Percentiles rank a stretch among this genome's conserved stretches.
phyloP scores from a whole-genome alignment of 2,797 vertebrate genomes.

The Zonotrichia albicollis region DNA sequence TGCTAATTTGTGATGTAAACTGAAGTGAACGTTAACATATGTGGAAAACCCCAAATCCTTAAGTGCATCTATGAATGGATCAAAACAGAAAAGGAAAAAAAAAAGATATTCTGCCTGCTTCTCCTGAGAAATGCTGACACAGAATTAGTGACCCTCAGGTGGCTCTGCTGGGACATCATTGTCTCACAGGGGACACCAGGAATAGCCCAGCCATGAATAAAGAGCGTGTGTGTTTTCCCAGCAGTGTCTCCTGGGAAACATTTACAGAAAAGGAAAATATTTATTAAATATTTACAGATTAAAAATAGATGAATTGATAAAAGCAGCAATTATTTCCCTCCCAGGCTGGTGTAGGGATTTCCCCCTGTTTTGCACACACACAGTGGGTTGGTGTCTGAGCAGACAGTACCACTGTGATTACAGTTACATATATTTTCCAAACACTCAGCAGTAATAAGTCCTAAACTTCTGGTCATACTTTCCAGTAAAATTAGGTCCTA shows the following conservation, averaged over 20 bases:
- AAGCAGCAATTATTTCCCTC: not conserved
- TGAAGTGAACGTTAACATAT: not conserved
- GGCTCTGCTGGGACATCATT: not conserved
- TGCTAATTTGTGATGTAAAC: not conserved
- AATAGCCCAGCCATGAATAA: not conserved
- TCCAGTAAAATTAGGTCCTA: slow-evolving; percentile 36
- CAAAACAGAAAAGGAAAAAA: not conserved
- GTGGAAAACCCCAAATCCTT: not conserved
- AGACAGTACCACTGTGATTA: not conserved
- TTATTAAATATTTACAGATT: not conserved
- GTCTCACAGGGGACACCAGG: not conserved
- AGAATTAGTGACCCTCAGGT: not conserved
- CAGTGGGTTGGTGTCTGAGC: not conserved
- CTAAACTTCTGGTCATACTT: not conserved
- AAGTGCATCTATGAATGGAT: not conserved
- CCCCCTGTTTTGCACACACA: not conserved
- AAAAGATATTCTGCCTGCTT: not conserved
- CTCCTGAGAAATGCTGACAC: not conserved
- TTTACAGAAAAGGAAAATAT: not conserved
- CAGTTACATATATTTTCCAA: slow-evolving; percentile 10
- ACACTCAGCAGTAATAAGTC: not conserved
- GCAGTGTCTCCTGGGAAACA: not conserved
- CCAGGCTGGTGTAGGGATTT: not conserved
- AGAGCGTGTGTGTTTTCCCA: not conserved
- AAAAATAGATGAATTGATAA: not conserved